A percentile compares a stretch with the other conserved stretches of the same genome.
Conservation (phyloP, 1,140 invertebrate species). For the Limonius californicus region DNA sequence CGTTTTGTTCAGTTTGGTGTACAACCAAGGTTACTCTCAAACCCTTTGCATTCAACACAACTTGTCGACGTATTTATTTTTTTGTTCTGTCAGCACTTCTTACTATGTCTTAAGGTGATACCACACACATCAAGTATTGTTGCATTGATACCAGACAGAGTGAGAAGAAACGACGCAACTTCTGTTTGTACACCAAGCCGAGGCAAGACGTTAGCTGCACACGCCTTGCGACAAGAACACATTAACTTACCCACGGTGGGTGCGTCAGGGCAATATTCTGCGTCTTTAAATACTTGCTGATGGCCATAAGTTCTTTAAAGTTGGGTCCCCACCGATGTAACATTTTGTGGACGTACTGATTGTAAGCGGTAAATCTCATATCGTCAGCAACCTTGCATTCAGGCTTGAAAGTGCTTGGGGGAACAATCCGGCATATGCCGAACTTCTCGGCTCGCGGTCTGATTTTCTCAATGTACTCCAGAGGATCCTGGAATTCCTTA, state of each 20-base stretch:
- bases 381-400: slow-evolving; percentile 85
- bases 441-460: slow-evolving; percentile 72
- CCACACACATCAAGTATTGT: too few relatives aligned
- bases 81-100: too few relatives aligned
- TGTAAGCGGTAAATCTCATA: slow-evolving; percentile 77
- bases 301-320: slow-evolving; percentile 80
- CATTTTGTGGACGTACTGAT: slow-evolving; percentile 90
- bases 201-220: too few relatives aligned
- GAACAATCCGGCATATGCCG: slow-evolving; percentile 85
- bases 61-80: too few relatives aligned
- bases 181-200: too few relatives aligned
- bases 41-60: too few relatives aligned
- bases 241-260: slow-evolving; percentile 64
- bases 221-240: not conserved
- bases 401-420: slow-evolving; percentile 82
- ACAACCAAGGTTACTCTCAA: too few relatives aligned
- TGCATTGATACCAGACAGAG: too few relatives aligned
- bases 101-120: too few relatives aligned
- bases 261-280: slow-evolving; percentile 73
- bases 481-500: slow-evolving; percentile 83
- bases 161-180: too few relatives aligned
- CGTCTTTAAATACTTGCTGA: slow-evolving; percentile 76
- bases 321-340: slow-evolving; percentile 86
- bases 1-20: too few relatives aligned
- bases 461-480: slow-evolving; percentile 86